Base-by-base conservation (phyloP, 2,113 vertebrate species). In the Lagopus leucura region DNA sequence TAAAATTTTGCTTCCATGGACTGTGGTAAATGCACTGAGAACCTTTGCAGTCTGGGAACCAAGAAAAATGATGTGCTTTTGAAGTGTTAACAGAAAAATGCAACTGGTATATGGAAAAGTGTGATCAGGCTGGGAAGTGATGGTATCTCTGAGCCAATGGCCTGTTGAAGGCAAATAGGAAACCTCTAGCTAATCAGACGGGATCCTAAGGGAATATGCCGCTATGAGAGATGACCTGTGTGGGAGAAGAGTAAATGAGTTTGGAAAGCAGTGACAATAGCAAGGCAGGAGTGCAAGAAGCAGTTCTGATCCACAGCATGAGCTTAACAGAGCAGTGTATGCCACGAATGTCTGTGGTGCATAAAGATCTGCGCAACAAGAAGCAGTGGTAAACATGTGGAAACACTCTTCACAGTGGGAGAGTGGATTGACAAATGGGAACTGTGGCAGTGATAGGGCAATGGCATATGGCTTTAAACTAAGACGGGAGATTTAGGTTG, bases 201-300 rank as follows among this genome's bases (percentile, higher is more conserved):
- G 19, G 17, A 38, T 82, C 24, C 27, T 66, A 58, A 61, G 40
- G 57, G 42, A 89, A 47, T 57, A 25, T 21, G 12, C 57, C 79
- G 76, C 92, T 80, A n/a, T 27, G 78, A 88, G 82, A 63, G 66
- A 61, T 61, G 22, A 74, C 83, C 77, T 57, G 47, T 34, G 14
- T 48, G 60, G 58, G 60, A 80, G 58, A 92, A 79, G 36, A 54
- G 52, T 50, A 74, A 25, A 28, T 5, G 6, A 74, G 20, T 75
- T 88, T 70, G 60, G 86, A 85, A 50, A 61, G 34, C 48, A 47
- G 58, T 48, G 91, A 38, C 0, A 8, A 54, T 38, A 48, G 64
- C 43, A 55, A 10, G 4, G 8, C 24, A 58, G 57, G 81, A 75
- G 4, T 34, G 36, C 8, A 25, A 63, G 69, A 79, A 40, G 24